Percentiles rank a stretch among this genome's conserved stretches.
Evolutionary conservation across 2,797 vertebrate genomes (phyloP).

Genomic region (Sparidentex hasta): DNA sequence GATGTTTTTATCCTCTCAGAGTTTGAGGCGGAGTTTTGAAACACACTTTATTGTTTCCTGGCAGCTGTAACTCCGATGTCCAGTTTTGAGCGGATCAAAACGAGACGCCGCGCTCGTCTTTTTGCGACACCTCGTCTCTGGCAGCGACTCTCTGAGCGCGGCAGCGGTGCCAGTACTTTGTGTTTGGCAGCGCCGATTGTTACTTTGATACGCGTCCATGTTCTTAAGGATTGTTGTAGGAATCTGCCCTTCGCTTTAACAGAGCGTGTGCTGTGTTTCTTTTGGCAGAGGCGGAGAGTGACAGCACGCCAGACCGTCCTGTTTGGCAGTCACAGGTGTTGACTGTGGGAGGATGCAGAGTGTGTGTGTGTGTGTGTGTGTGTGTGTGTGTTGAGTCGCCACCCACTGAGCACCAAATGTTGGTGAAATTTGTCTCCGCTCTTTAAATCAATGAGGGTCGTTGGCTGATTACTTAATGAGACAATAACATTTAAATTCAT

Average conservation of each 20-base stretch:
- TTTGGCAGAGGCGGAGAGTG: slow-evolving; percentile 69
- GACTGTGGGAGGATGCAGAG: slow-evolving; percentile 73
- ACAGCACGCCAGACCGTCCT: slow-evolving; percentile 71
- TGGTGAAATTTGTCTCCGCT: slow-evolving; percentile 48
- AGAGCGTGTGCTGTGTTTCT: slow-evolving; percentile 60
- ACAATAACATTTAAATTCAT: slow-evolving; percentile 40
- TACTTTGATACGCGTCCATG: slow-evolving; percentile 50
- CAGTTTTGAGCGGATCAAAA: slow-evolving; percentile 25
- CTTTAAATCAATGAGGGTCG: slow-evolving; percentile 56
- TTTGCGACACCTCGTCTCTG: slow-evolving; percentile 45
- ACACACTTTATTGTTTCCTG: slow-evolving; percentile 12
- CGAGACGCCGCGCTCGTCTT: slow-evolving; percentile 10
- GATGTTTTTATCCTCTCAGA: too few relatives aligned
- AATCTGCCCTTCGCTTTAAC: slow-evolving; percentile 56
- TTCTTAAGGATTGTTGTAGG: slow-evolving; percentile 53
- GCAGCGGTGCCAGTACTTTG: slow-evolving; percentile 49
- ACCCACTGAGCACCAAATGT: slow-evolving; percentile 73
- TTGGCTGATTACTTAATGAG: slow-evolving; percentile 58
- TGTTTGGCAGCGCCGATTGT: slow-evolving; percentile 52
- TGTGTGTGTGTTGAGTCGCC: slow-evolving; percentile 45
- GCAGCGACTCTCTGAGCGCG: slow-evolving; percentile 16
- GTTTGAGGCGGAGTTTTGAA: neutral
- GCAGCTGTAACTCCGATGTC: slow-evolving; percentile 24
- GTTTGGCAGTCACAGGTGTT: slow-evolving; percentile 76
- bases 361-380: slow-evolving; percentile 34